Evolutionary conservation across 1,140 invertebrate genomes (phyloP), one percentile per base, ranked within the genome.

Genomic region (Macrotrachela quadricornifera): DNA sequence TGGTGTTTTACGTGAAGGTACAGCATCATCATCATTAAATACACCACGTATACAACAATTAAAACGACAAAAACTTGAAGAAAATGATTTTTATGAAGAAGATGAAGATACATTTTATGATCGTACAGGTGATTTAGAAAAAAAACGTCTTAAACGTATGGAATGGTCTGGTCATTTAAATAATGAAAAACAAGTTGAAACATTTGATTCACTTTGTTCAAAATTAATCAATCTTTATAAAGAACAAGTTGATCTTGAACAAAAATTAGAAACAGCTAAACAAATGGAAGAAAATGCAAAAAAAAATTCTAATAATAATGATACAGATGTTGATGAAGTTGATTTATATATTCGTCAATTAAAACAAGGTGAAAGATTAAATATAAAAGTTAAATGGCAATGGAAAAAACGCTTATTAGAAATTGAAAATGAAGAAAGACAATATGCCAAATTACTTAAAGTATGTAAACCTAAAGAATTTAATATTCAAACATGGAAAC

Each of bases 21-120:
- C 76, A 59, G 80, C 83, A 63, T 80, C 79, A 50, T 54, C 17
- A 41, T 41, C 37, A n/a, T 17, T 13, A 41, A 30, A 13, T 30
- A 51, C 30, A 17, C 50, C 37, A 18, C 37, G 6, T 39, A 12
- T 21, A 49, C n/a, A 37, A 15, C 49, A 54, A 30, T 38, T 37
- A 38, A 51, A 56, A 42, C 43, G 50, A 12, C 15, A 48, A 49
- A 39, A 76, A 56, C 79, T 83, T 61, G 79, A 80, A 63, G 83
- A 85, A 40, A 80, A 87, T 64, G 85, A 92, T 71, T 92, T 75
- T 65, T 91, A 91, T 66, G 85, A 91, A 62, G 88, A 83, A n/a
- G 91, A 96, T 65, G 91, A 96, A 56, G 92, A 96, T 67, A 82
- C 81, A 15, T 97, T 84, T 71, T 74, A 91, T 49, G 92, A 97